A percentile compares a stretch with the other conserved stretches of the same genome.
phyloP scores from a whole-genome alignment of 2,797 vertebrate genomes.

The Muscicapa striata region DNA sequence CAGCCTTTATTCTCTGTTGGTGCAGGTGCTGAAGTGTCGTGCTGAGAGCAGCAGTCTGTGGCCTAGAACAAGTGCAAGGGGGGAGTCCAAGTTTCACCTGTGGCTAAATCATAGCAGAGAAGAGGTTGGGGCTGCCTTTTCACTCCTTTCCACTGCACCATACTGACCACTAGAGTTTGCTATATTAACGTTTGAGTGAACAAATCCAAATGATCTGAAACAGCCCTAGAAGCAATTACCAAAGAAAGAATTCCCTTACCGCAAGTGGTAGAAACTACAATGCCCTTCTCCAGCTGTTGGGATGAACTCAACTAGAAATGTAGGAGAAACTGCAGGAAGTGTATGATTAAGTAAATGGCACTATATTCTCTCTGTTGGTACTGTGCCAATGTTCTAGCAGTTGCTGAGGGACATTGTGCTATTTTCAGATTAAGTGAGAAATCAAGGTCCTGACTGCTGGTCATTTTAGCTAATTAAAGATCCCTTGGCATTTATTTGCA shows the following conservation, averaged over 20 bases:
- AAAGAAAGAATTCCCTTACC: conserved; percentile 24
- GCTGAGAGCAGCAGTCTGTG: background rate
- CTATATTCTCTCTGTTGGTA: background rate
- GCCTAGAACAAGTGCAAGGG: background rate
- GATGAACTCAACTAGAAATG: conserved; percentile 21
- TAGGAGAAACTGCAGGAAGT: conserved; percentile 6
- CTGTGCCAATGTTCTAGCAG: background rate
- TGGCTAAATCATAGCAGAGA: background rate
- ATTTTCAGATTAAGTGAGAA: conserved; percentile 66
- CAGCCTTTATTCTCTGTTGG: background rate
- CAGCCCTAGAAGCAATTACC: background rate
- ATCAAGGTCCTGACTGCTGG: conserved; percentile 42
- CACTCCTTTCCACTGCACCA: conserved; percentile 30
- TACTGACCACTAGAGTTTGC: conserved; percentile 69
- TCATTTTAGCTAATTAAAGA: conserved; percentile 53
- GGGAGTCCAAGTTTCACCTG: background rate
- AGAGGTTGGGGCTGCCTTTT: background rate
- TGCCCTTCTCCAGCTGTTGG: conserved; percentile 34
- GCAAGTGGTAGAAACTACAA: conserved; percentile 4
- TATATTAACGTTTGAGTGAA: background rate
- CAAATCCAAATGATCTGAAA: conserved; percentile 10
- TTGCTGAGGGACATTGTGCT: conserved; percentile 32
- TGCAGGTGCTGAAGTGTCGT: background rate
- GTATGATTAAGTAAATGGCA: conserved; percentile 45
- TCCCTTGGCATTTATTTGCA: conserved; percentile 46